phyloP scores from a whole-genome alignment of 2,113 vertebrate genomes.

The Acanthisitta chloris region DNA sequence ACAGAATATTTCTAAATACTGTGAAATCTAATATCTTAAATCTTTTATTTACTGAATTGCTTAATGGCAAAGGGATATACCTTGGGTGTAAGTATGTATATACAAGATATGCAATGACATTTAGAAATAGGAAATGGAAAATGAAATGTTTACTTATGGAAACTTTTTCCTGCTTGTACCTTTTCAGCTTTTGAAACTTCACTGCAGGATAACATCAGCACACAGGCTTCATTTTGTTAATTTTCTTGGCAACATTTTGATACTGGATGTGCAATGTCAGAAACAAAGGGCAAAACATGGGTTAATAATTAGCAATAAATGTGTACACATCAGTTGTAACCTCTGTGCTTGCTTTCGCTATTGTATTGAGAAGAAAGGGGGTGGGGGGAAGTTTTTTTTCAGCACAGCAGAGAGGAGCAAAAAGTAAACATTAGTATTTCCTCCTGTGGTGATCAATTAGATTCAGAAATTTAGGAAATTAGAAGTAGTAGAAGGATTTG shows the following conservation, averaged over 20 bases:
- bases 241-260: not conserved
- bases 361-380: not conserved
- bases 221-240: not conserved
- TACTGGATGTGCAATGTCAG: not conserved
- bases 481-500: not conserved
- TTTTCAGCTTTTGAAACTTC: not conserved
- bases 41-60: not conserved
- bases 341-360: not conserved
- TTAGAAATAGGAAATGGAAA: not conserved
- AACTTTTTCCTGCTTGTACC: not conserved
- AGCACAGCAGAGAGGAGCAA: not conserved
- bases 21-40: not conserved
- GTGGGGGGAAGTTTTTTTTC: accelerated
- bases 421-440: not conserved
- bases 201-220: not conserved
- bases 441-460: not conserved
- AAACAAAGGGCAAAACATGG: not conserved
- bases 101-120: not conserved
- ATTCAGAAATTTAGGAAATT: not conserved
- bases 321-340: not conserved
- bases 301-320: not conserved
- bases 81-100: not conserved
- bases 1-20: not conserved
- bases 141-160: not conserved
- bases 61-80: not conserved